Percentiles rank a stretch among this genome's conserved stretches.
Conservation (phyloP, 2,113 vertebrate genomes). For the Alethe diademata region DNA sequence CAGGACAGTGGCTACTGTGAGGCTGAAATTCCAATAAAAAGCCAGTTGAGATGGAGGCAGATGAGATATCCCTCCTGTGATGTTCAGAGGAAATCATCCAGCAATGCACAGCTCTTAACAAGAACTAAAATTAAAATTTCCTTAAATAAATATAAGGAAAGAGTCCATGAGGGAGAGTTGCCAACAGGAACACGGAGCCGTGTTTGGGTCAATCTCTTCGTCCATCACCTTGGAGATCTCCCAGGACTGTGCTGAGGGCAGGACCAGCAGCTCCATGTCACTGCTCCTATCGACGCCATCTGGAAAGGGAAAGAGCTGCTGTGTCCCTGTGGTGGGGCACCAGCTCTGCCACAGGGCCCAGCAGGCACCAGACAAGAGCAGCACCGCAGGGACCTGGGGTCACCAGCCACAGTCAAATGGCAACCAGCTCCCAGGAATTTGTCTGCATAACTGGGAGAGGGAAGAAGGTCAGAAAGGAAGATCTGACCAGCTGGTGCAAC, state of each 20-base stretch:
- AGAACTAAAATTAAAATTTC: conserved; percentile 13
- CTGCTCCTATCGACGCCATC: conserved; percentile 55
- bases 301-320: conserved; percentile 11
- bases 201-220: neutral
- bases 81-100: neutral
- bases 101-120: neutral
- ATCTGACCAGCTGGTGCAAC: neutral
- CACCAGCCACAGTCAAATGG: neutral
- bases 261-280: neutral
- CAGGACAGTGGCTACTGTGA: neutral
- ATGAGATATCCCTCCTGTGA: neutral
- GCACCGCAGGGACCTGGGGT: fast-evolving
- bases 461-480: neutral
- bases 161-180: neutral
- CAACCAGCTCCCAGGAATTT: neutral
- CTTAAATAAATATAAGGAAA: conserved; percentile 48
- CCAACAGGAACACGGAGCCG: fast-evolving
- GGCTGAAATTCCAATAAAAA: neutral
- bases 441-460: neutral
- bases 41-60: neutral
- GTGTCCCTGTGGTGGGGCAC: neutral
- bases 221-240: neutral
- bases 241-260: neutral
- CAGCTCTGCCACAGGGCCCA: neutral
- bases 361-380: neutral